Evolutionary conservation across 2,113 vertebrate species (phyloP).

Genomic region (Sebastes schlegelii): DNA sequence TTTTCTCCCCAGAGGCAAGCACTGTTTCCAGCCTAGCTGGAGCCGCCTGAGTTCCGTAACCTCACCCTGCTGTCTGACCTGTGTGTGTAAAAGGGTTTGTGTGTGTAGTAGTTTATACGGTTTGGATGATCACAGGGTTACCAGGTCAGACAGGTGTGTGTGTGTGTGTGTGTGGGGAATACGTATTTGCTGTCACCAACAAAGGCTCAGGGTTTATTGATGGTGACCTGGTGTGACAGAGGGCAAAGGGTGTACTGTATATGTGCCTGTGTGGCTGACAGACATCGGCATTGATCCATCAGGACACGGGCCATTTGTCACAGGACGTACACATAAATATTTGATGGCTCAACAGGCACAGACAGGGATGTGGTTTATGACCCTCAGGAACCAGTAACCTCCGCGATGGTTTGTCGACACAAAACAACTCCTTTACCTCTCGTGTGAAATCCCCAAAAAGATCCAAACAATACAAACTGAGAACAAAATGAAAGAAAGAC

Average conservation of each 20-base stretch:
- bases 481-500: no score
- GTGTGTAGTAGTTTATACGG: slow-evolving; percentile 17
- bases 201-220: slow-evolving; percentile 38
- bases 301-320: slow-evolving; percentile 55
- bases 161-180: neutral
- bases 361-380: slow-evolving; percentile 38
- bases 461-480: neutral
- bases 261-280: slow-evolving; percentile 9
- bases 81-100: neutral
- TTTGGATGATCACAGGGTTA: slow-evolving; percentile 30
- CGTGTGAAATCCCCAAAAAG: neutral
- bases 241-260: neutral
- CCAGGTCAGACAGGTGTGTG: slow-evolving; percentile 35
- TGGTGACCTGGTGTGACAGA: slow-evolving; percentile 41
- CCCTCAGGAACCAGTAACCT: neutral
- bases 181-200: slow-evolving; percentile 6
- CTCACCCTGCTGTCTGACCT: slow-evolving; percentile 30
- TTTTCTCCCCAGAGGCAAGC: slow-evolving; percentile 40
- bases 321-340: slow-evolving; percentile 44
- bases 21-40: slow-evolving; percentile 53
- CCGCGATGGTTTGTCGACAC: neutral
- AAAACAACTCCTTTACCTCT: neutral
- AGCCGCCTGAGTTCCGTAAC: slow-evolving; percentile 26
- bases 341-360: slow-evolving; percentile 24
- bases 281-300: slow-evolving; percentile 37